Evolutionary conservation across 2,113 vertebrate species (phyloP), one percentile per base, ranked within the genome.

Genomic region (Pelvicachromis taeniatus): DNA sequence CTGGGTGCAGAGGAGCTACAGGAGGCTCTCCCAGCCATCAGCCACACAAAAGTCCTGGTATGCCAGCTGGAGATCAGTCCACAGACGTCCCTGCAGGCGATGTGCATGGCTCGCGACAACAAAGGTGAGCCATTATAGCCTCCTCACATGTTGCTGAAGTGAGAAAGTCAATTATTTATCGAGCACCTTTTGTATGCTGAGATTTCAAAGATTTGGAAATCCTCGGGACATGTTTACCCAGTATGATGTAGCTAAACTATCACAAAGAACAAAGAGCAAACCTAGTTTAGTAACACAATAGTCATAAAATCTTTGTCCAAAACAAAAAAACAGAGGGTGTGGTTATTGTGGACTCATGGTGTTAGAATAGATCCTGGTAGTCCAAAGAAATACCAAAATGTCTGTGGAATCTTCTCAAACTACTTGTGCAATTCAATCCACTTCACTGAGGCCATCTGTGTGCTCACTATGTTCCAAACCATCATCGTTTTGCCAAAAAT

Each of bases 51-150:
- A 95, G 98, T 99, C 10, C 75, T 99, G 85, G 91, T 98, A 90
- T 99, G 98, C 94, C 99, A 99, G 90, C 96, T 99, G 68, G 99
- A 99, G 96, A 94, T 99, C 94, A 94, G 81, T 79, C 96, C 97
- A 4, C 92, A 95, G 84, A 92, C 95, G 56, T 97, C 98, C 77
- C 87, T 99, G 45, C 94, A 96, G 95, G 99, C 98, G 3, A 90
- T 99, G 79, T 96, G 94, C 89, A 96, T 97, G 95, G 98, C 98
- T 81, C 96, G 1, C 79, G 89, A 95, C 83, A 95, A 78, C 79
- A 96, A 97, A 95, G 98, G 98, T 99, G 40, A 93, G 95, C 92
- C 42, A 9, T 48, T 35, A 31, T 45, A 53, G 61, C 26, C 42
- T 80, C 4, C 38, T 79, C 26, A 54, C 5, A 6, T 53, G 31